Evolutionary conservation across 2,113 vertebrate genomes (phyloP), one percentile per base, ranked within the genome.

Genomic region (Bothrops jararaca): DNA sequence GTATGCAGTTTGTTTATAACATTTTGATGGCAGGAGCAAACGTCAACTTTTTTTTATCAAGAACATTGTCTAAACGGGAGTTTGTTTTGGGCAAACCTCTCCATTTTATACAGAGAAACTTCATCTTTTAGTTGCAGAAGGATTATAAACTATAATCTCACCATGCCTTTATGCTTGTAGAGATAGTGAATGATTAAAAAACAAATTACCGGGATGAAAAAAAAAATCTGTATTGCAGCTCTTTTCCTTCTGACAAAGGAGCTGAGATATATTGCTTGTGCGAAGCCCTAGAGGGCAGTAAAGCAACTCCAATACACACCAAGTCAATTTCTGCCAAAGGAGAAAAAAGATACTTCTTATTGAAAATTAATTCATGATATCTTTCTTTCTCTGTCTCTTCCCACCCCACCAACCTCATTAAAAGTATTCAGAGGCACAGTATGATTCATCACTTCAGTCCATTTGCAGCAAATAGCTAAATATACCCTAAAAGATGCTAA

Each of bases 281-380:
- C 42, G 26, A 5, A 87, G 34, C 91, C 86, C 93, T 74, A 92
- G 93, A 93, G 93, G 93, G 93, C 93, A 92, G 74, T 74, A 87
- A 22, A 86, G 29, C 26, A 92, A 7, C 91, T 93, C 85, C 45
- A 90, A 93, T 90, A 69, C 20, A 69, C 54, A 23, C 20, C n/a
- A 60, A 64, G 22, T 5, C 8, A 29, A 20, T 58, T 34, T 85
- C 23, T 91, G 88, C 53, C 20, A 39, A 90, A 34, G 26, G 13
- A 26, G n/a, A 1, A 1, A 5, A 9, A 23, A 39, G 22, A 42
- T 13, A 34, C 9, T 91, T 93, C 88, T 85, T 85, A 86, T 74
- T 64, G 48, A 85, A 42, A 87, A 90, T 87, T 85, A 92, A 87
- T 93, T 90, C 39, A 92, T 57, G 80, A 20, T 64, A 22, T 57